Evolutionary conservation across 2,113 vertebrate species (phyloP).

Genomic region (Origma solitaria): DNA sequence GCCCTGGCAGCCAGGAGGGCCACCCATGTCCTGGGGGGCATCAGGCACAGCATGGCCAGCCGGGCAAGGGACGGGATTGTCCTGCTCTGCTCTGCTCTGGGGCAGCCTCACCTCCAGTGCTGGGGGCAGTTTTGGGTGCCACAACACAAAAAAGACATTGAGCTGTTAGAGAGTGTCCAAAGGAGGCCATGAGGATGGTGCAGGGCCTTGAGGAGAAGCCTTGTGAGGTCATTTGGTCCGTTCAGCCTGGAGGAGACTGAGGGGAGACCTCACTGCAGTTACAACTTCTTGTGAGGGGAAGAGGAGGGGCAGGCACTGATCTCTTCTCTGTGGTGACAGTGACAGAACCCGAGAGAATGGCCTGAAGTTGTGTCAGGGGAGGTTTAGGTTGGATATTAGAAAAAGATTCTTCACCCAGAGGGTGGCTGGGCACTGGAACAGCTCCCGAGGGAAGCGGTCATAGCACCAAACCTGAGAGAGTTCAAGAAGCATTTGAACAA

Average conservation of each 20-base stretch:
- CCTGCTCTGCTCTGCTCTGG: background rate
- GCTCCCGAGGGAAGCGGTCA: too few species aligned
- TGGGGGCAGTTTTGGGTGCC: background rate
- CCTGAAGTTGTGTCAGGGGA: rapidly evolving
- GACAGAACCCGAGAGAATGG: rapidly evolving
- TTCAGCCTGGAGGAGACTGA: background rate
- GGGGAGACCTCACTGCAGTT: background rate
- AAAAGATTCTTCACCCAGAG: background rate
- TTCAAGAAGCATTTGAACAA: background rate
- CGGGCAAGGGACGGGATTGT: background rate
- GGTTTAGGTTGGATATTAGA: rapidly evolving
- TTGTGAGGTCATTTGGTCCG: background rate
- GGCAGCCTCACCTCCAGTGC: rapidly evolving
- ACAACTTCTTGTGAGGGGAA: background rate
- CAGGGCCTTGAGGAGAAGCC: background rate
- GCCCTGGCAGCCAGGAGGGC: background rate
- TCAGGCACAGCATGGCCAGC: background rate
- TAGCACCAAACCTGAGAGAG: background rate
- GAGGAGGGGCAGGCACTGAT: background rate
- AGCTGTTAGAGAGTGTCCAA: background rate
- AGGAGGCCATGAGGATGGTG: background rate
- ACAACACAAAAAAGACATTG: background rate
- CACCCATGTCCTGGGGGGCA: rapidly evolving
- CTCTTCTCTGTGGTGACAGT: rapidly evolving
- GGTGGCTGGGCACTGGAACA: rapidly evolving